Percentiles rank a stretch among this genome's conserved stretches.
These are phyloP conservation scores for Lottia gigantea DNA, from an alignment of 2,888 invertebrate species.

Conservation along the genomic window DNA sequence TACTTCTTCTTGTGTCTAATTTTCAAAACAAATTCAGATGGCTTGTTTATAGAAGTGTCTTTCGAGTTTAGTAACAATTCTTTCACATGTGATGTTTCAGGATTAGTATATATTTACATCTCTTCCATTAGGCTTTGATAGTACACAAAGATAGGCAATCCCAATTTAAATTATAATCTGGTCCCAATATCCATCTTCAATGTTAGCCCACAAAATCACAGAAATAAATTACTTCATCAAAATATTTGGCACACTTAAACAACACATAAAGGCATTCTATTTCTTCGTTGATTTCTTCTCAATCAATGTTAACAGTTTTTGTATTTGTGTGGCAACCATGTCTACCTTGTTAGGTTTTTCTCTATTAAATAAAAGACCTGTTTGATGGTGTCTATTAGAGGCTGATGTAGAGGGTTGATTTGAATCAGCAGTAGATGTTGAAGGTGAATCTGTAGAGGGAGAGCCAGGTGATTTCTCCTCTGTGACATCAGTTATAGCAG, in stretches of 20 bases:
- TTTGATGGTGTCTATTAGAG: not conserved
- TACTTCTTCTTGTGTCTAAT: too few relatives aligned
- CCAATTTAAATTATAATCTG: too few relatives aligned
- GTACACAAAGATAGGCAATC: too few relatives aligned
- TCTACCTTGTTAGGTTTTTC: slow-evolving; percentile 55
- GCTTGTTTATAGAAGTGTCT: too few relatives aligned
- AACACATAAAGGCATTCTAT: not conserved
- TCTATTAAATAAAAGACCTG: slow-evolving; percentile 15
- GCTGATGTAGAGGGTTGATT: slow-evolving; percentile 13
- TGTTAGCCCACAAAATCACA: too few relatives aligned
- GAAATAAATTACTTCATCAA: too few relatives aligned
- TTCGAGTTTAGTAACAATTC: too few relatives aligned
- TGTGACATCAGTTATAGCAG: slow-evolving; percentile 16
- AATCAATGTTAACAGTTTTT: slow-evolving; percentile 38
- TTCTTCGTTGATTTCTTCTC: slow-evolving; percentile 16
- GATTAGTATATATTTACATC: too few relatives aligned
- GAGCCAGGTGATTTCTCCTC: slow-evolving; percentile 8
- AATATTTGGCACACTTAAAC: not conserved
- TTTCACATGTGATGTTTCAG: too few relatives aligned
- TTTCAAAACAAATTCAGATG: too few relatives aligned
- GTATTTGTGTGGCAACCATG: slow-evolving; percentile 55
- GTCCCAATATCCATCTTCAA: too few relatives aligned
- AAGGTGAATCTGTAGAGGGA: slow-evolving; percentile 5
- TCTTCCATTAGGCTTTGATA: too few relatives aligned
- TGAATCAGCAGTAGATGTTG: slow-evolving; percentile 10